phyloP scores from a whole-genome alignment of 1,140 invertebrate genomes.

The Ylistrum balloti region DNA sequence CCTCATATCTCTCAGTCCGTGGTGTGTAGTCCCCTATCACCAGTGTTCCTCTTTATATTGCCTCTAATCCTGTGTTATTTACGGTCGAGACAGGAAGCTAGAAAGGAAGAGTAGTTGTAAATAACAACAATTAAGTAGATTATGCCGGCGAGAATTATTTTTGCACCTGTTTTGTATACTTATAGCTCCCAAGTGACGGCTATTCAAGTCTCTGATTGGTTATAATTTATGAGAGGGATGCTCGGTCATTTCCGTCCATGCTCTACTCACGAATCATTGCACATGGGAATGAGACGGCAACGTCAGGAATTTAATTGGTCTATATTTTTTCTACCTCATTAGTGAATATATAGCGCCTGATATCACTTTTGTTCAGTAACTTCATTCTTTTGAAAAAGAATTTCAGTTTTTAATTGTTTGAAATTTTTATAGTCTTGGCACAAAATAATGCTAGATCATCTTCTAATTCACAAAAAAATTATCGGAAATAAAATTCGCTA shows the following conservation, averaged over 20 bases:
- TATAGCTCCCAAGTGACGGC: neutral
- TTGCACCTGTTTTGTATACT: constrained; percentile 38
- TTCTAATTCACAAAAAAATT: neutral
- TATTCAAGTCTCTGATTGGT: neutral
- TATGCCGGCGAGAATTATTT: constrained; percentile 33
- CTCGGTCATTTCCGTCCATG: constrained; percentile 30
- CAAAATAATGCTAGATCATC: neutral
- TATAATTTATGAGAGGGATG: constrained; percentile 28
- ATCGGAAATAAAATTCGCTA: neutral
- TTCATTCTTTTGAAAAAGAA: neutral
- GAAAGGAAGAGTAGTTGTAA: constrained; percentile 2
- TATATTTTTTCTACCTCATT: neutral
- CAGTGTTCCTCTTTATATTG: neutral
- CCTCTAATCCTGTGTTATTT: constrained; percentile 6
- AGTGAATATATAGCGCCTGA: neutral
- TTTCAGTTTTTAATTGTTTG: neutral
- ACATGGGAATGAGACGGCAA: neutral
- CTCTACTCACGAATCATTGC: neutral
- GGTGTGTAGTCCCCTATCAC: neutral
- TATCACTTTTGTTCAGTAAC: neutral
- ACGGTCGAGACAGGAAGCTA: constrained; percentile 15
- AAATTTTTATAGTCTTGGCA: neutral
- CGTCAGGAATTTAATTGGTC: constrained; percentile 11
- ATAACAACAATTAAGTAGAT: constrained; percentile 40
- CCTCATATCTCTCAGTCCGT: constrained; percentile 4